Base-by-base conservation (phyloP, 2,113 vertebrate species). In the Vidua macroura region DNA sequence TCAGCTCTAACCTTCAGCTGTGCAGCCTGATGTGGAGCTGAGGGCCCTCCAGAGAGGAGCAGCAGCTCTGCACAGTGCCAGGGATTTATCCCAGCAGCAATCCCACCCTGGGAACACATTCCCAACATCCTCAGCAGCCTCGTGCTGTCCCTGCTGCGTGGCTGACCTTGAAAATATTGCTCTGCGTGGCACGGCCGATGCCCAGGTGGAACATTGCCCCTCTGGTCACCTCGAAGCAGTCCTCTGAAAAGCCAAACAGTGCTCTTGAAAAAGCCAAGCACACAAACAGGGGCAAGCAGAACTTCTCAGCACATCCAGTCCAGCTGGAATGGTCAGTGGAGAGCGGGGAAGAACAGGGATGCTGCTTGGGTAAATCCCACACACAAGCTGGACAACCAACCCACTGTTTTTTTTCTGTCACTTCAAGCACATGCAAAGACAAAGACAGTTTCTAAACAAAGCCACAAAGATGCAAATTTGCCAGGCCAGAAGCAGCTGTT, bases 131-230 rank as follows among this genome's bases (percentile, higher is more conserved):
- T 6, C 7, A 60, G 75, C 52, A 83, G 86, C 63, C 55, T 83
- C 3, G 1, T 23, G 87, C 85, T 56, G 89, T 44, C 64, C 53
- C 14, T 55, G 52, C 41, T 28, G 22, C 10, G 78, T 41, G 59
- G 81, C 97, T 98, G 97, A 99, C 99, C 98, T 97, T 98, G 96
- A 99, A 99, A 96, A 99, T 97, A 51, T 98, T 98, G 93, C 94
- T 98, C 97, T 98, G 99, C 11, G 93, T 97, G 48, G 97, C 95
- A 20, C n/a, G 49, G 58, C 97, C 76, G 49, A 99, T 98, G 87
- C 99, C 99, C 96, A 99, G 96, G 96, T 99, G 98, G 77, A 97
- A 95, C 99, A 99, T 99, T 22, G 99, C 99, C 87, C 98, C 97
- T 58, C 98, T 96, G 44, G 99, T 99, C 94, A 98, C 98, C 46